Percentiles rank a stretch among this genome's conserved stretches.
Evolutionary conservation across 2,888 invertebrate genomes (phyloP).

Genomic region (Epinotia nisella): DNA sequence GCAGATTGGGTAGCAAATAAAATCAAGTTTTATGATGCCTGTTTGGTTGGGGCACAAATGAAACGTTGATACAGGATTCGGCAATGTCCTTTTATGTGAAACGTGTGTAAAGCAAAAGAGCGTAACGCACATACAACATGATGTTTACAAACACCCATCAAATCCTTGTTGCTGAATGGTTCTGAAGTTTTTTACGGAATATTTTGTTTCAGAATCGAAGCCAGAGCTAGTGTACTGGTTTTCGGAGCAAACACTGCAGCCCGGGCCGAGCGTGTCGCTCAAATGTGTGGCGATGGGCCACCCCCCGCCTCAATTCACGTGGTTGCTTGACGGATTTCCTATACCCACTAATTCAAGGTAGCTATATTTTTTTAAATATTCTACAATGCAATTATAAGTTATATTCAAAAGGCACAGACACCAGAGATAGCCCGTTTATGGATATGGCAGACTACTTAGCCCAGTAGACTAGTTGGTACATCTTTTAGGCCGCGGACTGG

Average conservation of each 20-base stretch:
- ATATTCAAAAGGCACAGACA: no score
- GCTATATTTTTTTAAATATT: not conserved
- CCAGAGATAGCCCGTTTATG: no score
- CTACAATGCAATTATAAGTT: no score
- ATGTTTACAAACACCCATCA: not conserved
- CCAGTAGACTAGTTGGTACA: no score
- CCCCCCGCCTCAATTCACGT: conserved; percentile 95
- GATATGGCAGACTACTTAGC: no score
- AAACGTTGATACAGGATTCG: no score
- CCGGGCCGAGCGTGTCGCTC: conserved; percentile 95
- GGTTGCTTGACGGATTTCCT: conserved; percentile 95
- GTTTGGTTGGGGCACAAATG: no score
- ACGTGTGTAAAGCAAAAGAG: no score
- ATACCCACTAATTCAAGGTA: conserved; percentile 90
- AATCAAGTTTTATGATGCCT: no score
- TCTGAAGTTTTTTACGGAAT: not conserved
- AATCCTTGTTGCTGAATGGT: not conserved
- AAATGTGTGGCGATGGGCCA: conserved; percentile 98
- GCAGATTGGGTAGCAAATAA: no score
- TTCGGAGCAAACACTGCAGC: conserved; percentile 95
- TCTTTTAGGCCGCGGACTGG: no score
- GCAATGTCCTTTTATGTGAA: no score
- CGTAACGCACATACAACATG: not conserved
- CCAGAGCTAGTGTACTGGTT: conserved; percentile 96
- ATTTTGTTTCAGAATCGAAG: conserved; percentile 89